phyloP scores from a whole-genome alignment of 2,113 vertebrate genomes.

The Actinemys pallida region DNA sequence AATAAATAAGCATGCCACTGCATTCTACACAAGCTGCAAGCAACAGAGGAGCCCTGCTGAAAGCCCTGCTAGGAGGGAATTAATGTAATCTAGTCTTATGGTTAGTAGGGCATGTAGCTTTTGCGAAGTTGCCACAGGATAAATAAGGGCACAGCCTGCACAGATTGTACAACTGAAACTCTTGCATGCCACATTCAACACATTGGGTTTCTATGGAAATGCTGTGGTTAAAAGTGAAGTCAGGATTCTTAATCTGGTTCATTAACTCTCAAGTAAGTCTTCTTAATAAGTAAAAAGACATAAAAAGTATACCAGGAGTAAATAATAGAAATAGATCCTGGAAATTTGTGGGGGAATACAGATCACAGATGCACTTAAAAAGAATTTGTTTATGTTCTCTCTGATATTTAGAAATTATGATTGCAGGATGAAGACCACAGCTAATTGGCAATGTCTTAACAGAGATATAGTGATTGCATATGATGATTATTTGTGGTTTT shows the following conservation, averaged over 20 bases:
- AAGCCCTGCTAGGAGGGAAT: neutral
- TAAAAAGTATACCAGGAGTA: neutral
- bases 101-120: neutral
- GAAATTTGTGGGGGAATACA: neutral
- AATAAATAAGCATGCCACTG: neutral
- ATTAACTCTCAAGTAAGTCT: neutral
- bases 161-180: neutral
- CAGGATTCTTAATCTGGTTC: neutral
- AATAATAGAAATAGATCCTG: neutral
- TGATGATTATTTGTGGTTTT: neutral
- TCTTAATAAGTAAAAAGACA: neutral
- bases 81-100: neutral
- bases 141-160: neutral
- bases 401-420: neutral
- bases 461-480: neutral
- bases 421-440: neutral
- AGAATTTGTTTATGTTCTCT: neutral
- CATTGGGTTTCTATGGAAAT: neutral
- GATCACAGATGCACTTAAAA: neutral
- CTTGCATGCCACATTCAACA: neutral
- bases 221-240: neutral
- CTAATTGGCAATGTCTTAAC: neutral
- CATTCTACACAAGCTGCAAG: accelerated
- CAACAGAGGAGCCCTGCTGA: neutral
- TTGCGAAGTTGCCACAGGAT: neutral